Base-by-base conservation (phyloP, 2,888 invertebrate species). In the Drosophila prostipennis region DNA sequence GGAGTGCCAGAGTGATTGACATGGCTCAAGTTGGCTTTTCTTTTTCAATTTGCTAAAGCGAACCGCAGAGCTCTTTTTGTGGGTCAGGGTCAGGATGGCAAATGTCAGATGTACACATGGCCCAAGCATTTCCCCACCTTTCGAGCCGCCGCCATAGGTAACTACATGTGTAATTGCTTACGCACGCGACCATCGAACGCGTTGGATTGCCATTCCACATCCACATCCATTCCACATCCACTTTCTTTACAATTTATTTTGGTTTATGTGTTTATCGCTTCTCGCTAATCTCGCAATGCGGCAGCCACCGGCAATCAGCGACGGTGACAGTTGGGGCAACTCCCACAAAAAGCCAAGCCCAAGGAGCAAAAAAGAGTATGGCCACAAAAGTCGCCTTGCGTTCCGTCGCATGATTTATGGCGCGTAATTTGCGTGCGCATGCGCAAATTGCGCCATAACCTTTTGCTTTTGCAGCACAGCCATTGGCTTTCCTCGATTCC, bases 361-460 rank as follows among this genome's bases (percentile, higher is more conserved):
- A 58, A 29, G 49, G 56, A 56, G 57, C 19, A n/a, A 37, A 40
- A 43, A 43, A 23, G 3, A 23, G 3, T 45, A 46, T 29, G 14
- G 46, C 46, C 46, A 69, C 57, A 54, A 56, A 65, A 60, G 60
- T 65, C 16, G 48, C 48, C 32, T 48, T 34, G 48, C 34, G 48
- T 48, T 48, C 34, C 48, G 48, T 48, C 74, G 68, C 76, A 76
- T 85, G 84, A 85, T 87, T 85, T 85, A 85, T 87, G 78, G 69
- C 72, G 85, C 85, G 80, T 87, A 85, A 85, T 84, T 87, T 87
- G 84, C 87, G 87, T 87, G 82, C 87, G 82, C 87, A 85, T 77
- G 84, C 84, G 84, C 78, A 80, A 84, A 87, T 84, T 85, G 87
- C 79, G 67, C 68, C 78, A 63, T 72, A 79, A 69, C 73, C 82